Evolutionary conservation across 1,140 invertebrate genomes (phyloP).

Genomic region (Drosophila punjabiensis): DNA sequence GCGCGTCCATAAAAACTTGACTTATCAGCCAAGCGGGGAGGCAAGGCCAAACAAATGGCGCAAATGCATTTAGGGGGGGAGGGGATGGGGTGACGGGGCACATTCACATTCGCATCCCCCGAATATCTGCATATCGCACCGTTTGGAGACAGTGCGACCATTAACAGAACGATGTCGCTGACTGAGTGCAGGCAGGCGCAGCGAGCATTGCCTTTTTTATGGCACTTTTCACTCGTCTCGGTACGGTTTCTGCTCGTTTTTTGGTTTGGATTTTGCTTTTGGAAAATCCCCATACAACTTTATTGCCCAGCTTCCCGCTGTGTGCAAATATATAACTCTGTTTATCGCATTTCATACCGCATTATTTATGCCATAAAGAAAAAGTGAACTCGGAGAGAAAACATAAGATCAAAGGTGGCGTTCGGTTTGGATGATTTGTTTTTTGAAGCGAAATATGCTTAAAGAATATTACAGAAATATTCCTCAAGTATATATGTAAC

Average conservation of each 20-base stretch:
- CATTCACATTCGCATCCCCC: neutral
- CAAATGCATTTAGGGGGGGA: constrained; percentile 58
- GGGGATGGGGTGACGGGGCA: constrained; percentile 8
- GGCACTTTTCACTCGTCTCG: constrained; percentile 74
- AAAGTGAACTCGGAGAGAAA: constrained; percentile 30
- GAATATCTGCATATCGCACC: constrained; percentile 39
- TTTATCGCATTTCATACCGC: constrained; percentile 73
- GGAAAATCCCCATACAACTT: constrained; percentile 67
- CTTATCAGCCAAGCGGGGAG: constrained; percentile 62
- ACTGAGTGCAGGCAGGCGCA: constrained; percentile 49
- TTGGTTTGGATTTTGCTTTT: constrained; percentile 29
- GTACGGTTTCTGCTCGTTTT: constrained; percentile 22
- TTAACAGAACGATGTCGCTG: constrained; percentile 80
- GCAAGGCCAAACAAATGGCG: constrained; percentile 65
- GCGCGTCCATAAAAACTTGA: constrained; percentile 75
- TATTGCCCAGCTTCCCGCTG: constrained; percentile 75
- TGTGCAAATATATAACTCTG: constrained; percentile 73
- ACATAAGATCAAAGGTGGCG: constrained; percentile 26
- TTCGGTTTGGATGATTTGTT: neutral
- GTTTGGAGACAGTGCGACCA: constrained; percentile 69
- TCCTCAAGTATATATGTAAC: neutral
- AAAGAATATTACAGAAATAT: neutral
- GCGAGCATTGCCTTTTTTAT: constrained; percentile 73
- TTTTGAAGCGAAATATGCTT: neutral
- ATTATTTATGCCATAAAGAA: constrained; percentile 77